Conservation (phyloP, 2,888 invertebrate genomes). For the Lasioglossum malachurum region DNA sequence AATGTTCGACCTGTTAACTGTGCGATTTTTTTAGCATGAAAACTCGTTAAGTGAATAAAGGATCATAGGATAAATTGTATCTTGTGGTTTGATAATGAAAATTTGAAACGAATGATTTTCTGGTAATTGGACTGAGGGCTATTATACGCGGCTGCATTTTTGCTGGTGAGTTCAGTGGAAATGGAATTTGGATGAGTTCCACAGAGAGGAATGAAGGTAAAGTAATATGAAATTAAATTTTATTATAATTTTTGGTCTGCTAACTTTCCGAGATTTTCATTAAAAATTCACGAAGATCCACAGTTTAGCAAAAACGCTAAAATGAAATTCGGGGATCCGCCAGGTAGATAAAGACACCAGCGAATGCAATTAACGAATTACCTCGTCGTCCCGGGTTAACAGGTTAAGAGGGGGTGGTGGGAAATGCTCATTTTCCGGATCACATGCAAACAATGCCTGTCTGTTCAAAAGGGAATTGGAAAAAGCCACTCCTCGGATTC, state of each 20-base stretch:
- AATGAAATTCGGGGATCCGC: not conserved
- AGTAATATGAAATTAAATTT: no score
- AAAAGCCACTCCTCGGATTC: not conserved
- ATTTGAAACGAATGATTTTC: no score
- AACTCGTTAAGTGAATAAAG: no score
- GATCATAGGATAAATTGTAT: no score
- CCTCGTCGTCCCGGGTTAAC: not conserved
- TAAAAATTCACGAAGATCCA: not conserved
- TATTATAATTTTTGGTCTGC: not conserved
- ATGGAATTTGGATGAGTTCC: no score
- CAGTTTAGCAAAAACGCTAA: not conserved
- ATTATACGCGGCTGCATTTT: no score
- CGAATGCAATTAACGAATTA: not conserved
- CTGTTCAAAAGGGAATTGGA: not conserved
- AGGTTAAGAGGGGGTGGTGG: not conserved
- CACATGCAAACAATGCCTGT: not conserved
- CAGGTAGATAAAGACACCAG: not conserved
- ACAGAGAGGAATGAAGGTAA: no score
- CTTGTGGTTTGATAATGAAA: no score
- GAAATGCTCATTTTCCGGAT: not conserved
- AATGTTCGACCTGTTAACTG: no score
- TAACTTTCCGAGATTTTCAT: not conserved
- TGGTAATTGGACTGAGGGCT: no score
- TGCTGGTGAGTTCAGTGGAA: no score
- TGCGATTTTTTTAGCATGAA: no score